phyloP scores from a whole-genome alignment of 2,888 invertebrate genomes.

The Copidosoma aretas region DNA sequence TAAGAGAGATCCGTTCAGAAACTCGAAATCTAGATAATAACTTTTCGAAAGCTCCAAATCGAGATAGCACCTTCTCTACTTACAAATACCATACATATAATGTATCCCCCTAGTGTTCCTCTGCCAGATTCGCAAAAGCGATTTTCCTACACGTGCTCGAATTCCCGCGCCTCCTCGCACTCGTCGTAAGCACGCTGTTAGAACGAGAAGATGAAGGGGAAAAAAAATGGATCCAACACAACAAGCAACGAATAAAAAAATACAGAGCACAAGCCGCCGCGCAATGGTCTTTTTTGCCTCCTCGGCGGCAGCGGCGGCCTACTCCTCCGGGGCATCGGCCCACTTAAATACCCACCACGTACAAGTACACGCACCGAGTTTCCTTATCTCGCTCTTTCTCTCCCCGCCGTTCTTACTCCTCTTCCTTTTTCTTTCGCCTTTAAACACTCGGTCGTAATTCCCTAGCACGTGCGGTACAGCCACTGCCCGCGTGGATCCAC shows the following conservation, averaged over 20 bases:
- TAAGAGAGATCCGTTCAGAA: too few species aligned
- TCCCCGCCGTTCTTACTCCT: slow-evolving; percentile 19
- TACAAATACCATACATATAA: too few species aligned
- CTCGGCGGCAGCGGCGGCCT: slow-evolving; percentile 24
- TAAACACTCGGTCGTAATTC: too few species aligned
- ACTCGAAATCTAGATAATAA: too few species aligned
- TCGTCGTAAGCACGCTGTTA: background rate
- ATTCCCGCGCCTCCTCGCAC: background rate
- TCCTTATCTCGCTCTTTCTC: slow-evolving; percentile 19
- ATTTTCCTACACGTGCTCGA: too few species aligned
- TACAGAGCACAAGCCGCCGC: too few species aligned
- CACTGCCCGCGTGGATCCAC: too few species aligned
- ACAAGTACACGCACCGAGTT: slow-evolving; percentile 29
- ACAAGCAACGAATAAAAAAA: background rate
- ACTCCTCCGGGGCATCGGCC: slow-evolving; percentile 33
- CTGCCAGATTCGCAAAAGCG: too few species aligned
- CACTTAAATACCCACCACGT: slow-evolving; percentile 25
- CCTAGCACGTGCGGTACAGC: too few species aligned
- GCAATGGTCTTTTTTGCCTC: background rate
- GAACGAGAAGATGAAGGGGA: background rate
- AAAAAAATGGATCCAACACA: background rate
- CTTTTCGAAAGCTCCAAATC: too few species aligned
- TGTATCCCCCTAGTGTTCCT: too few species aligned
- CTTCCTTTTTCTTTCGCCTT: slow-evolving; percentile 7
- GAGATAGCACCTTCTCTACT: too few species aligned